Evolutionary conservation across 2,113 vertebrate species (phyloP), one percentile per base, ranked within the genome.

Genomic region (Burhinus oedicnemus): DNA sequence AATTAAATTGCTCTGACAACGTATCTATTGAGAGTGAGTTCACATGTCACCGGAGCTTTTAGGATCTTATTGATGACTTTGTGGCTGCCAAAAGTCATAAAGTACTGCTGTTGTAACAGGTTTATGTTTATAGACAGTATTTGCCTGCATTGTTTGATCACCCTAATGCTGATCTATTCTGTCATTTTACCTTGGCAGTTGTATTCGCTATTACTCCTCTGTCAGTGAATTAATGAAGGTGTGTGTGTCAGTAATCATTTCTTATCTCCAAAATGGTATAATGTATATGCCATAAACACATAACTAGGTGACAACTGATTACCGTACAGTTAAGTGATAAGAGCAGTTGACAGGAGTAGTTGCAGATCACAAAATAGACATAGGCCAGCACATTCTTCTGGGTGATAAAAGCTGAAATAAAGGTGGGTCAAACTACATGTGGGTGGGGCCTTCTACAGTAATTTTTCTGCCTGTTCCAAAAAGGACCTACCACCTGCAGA

Each of bases 1-100:
- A 97, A 97, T 97, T 95, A 96, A 97, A 97, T 97, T 96, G 52
- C 76, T 87, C 75, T 95, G 94, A 96, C 96, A 96, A 95, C 25
- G 2, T 93, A 93, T 96, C 90, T 89, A 82, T 96, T 94, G 94
- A 96, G 54, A 96, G 52, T 89, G 83, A 97, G 92, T 95, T 93
- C 94, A 88, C 94, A 87, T 93, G 93, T 82, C 96, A 89, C 83
- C 11, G 29, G 85, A 79, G 96, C 92, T 97, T 95, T 97, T 90
- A 97, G 95, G 69, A 90, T 95, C 89, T 96, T 95, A 97, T 97
- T 94, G 94, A 96, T 94, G 93, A 93, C 40, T 95, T 91, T 71
- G 84, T 80, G 76, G 45, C 91, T 92, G 92, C 92, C 92, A 95
- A 84, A 92, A 94, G 72, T 82, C 75, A 90, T 93, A 57, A 97